phyloP scores from a whole-genome alignment of 2,113 vertebrate species.

The Camelus bactrianus region DNA sequence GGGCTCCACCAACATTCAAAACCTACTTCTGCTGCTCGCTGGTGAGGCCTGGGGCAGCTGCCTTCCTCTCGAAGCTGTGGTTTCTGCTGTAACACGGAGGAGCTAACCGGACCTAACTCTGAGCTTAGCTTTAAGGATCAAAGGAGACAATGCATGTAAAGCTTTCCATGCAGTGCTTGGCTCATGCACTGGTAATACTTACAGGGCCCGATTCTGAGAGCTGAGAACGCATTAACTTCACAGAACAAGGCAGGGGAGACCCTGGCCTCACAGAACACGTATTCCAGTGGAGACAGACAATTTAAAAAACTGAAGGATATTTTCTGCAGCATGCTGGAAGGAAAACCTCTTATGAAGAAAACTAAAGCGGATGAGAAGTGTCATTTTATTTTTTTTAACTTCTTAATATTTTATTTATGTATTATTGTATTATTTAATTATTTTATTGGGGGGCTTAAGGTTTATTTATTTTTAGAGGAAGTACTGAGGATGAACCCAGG shows the following conservation, averaged over 20 bases:
- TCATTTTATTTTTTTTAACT: too few relatives aligned
- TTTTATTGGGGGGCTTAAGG: too few relatives aligned
- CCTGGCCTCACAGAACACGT: not conserved
- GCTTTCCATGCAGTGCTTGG: not conserved
- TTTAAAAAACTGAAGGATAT: too few relatives aligned
- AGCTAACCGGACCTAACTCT: not conserved
- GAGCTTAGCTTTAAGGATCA: not conserved
- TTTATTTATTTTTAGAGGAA: too few relatives aligned
- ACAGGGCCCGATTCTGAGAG: not conserved
- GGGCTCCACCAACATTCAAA: not conserved
- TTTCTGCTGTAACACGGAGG: not conserved
- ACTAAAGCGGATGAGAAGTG: too few relatives aligned
- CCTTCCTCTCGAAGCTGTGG: accelerated
- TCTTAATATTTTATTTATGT: too few relatives aligned
- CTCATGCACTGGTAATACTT: not conserved
- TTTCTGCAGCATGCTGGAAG: not conserved
- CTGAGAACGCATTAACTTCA: too few relatives aligned
- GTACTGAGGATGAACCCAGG: too few relatives aligned
- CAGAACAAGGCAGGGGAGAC: not conserved
- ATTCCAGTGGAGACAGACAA: not conserved
- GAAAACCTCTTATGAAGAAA: not conserved
- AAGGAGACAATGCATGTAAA: not conserved
- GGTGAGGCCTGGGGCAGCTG: too few relatives aligned
- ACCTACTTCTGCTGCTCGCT: too few relatives aligned
- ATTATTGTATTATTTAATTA: too few relatives aligned